Conservation (phyloP, 2,888 invertebrate species). For the Patella ulyssiponensis region DNA sequence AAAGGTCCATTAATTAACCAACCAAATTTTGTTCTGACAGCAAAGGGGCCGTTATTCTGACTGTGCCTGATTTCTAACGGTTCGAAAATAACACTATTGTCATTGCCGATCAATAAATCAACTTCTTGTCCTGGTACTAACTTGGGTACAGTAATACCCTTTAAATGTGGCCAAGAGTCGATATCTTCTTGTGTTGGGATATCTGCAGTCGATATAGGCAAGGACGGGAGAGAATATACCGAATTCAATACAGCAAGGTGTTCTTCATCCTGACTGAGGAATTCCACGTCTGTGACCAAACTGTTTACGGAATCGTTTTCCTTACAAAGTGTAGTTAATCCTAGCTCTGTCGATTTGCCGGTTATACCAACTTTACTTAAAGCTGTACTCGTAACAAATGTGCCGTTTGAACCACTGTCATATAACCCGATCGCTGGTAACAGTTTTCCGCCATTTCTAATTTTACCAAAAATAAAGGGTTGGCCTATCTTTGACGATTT, state of each 20-base stretch:
- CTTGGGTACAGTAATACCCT: constrained; percentile 4
- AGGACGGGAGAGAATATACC: no score
- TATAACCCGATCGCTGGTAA: no score
- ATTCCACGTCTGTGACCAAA: no score
- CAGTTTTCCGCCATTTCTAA: no score
- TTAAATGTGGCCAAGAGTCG: constrained; percentile 13
- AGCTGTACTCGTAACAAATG: no score
- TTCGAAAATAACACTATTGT: background rate
- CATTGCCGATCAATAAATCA: constrained; percentile 14
- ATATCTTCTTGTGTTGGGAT: background rate
- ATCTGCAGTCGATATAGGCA: background rate
- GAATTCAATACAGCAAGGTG: no score
- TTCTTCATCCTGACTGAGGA: no score
- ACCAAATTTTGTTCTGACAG: constrained; percentile 24
- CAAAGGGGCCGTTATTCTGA: constrained; percentile 25
- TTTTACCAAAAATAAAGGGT: background rate
- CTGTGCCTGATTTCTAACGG: constrained; percentile 5
- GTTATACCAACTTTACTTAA: no score
- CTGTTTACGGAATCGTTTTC: no score
- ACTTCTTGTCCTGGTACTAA: background rate
- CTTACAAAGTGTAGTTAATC: no score
- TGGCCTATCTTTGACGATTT: background rate
- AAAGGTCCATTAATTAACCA: constrained; percentile 34
- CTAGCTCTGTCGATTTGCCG: no score
- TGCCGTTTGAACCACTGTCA: no score